phyloP scores from a whole-genome alignment of 2,797 vertebrate genomes.

The Pampus argenteus region DNA sequence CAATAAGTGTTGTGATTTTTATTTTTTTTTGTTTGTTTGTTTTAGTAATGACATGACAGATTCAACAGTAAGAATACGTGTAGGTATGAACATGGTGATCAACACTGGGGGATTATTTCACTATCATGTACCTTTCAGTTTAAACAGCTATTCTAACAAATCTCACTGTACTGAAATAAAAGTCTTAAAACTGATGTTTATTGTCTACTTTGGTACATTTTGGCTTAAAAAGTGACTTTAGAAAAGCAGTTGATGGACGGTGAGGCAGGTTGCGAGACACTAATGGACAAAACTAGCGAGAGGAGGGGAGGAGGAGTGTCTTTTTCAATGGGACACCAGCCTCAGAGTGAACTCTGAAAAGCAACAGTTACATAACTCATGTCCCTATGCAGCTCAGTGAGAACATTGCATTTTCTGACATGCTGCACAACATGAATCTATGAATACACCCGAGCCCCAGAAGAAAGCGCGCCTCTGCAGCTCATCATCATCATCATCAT shows the following conservation, averaged over 20 bases:
- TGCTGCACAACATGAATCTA: conserved; percentile 2
- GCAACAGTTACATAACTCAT: conserved; percentile 34
- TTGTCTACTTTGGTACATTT: not conserved
- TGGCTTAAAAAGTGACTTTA: not conserved
- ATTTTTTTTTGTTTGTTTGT: not conserved
- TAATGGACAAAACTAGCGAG: conserved; percentile 7
- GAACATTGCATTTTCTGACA: not conserved
- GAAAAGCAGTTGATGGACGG: not conserved
- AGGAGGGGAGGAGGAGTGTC: not conserved
- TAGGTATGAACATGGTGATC: no score
- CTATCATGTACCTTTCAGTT: no score
- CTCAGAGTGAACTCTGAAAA: conserved; percentile 30
- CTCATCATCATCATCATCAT: no score
- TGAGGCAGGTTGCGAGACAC: not conserved
- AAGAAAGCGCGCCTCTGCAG: not conserved
- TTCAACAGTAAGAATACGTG: not conserved
- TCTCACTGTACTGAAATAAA: not conserved
- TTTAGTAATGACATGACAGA: not conserved
- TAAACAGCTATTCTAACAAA: no score
- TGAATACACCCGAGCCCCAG: conserved; percentile 12
- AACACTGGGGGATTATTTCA: no score
- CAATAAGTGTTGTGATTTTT: not conserved
- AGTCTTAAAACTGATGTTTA: not conserved
- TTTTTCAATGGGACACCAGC: conserved; percentile 13
- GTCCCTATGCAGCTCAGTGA: not conserved